Conservation (phyloP, 2,113 vertebrate species). For the Morphnarchus princeps region DNA sequence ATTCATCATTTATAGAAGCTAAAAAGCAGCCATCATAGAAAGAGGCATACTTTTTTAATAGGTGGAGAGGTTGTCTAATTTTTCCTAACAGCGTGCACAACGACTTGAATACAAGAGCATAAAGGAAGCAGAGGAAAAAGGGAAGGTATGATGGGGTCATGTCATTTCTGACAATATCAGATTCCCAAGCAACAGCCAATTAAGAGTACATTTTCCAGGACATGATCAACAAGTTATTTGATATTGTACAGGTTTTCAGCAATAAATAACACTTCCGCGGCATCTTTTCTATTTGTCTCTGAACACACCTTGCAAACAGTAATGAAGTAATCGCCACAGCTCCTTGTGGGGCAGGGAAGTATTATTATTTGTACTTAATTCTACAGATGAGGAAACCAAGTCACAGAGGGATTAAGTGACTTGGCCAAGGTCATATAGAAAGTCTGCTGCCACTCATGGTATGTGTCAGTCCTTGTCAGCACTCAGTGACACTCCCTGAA, state of each 20-base stretch:
- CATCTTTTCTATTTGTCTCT: background rate
- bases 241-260: background rate
- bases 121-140: background rate
- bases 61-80: background rate
- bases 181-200: background rate
- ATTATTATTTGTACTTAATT: background rate
- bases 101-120: background rate
- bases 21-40: background rate
- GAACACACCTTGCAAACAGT: background rate
- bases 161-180: background rate
- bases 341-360: background rate
- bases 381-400: slow-evolving; percentile 25
- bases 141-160: background rate
- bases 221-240: background rate
- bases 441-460: slow-evolving; percentile 31
- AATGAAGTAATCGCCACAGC: background rate
- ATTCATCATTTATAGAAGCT: background rate
- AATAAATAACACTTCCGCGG: background rate
- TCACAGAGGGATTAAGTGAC: slow-evolving; percentile 49
- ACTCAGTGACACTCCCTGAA: slow-evolving; percentile 41
- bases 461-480: slow-evolving; percentile 43
- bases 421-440: slow-evolving; percentile 31
- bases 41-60: background rate
- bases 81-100: background rate
- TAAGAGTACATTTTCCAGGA: background rate